Percentiles rank a stretch among this genome's conserved stretches.
Conservation (phyloP, 2,113 vertebrate species). For the Seriola dumerili region DNA sequence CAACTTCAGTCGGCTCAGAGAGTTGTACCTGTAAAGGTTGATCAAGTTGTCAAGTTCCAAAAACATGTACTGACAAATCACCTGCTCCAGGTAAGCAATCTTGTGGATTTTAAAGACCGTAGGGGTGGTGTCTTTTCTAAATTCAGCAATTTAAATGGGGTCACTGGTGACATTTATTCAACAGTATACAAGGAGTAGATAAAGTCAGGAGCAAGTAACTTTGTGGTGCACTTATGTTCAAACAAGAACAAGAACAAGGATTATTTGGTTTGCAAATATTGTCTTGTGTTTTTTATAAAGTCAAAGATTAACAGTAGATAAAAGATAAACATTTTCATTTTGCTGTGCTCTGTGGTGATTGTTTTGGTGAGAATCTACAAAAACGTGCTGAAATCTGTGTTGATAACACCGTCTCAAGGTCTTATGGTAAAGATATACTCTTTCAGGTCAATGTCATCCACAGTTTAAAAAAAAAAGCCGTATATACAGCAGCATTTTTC, state of each 20-base stretch:
- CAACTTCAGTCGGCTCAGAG: constrained; percentile 23
- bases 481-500: not conserved
- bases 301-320: not conserved
- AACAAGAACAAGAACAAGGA: not conserved
- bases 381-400: not conserved
- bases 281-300: not conserved
- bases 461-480: not conserved
- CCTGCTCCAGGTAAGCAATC: constrained; percentile 8
- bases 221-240: not conserved
- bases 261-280: not conserved
- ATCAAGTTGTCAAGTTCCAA: constrained; percentile 23
- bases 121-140: not conserved
- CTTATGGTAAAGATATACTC: no score
- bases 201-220: not conserved
- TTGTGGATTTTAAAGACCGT: constrained; percentile 7
- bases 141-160: not conserved
- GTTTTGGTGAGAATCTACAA: not conserved
- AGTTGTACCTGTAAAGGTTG: constrained; percentile 19
- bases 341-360: not conserved
- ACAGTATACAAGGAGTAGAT: not conserved
- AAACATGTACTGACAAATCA: constrained; percentile 38
- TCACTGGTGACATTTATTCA: constrained; percentile 2
- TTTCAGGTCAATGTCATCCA: not conserved
- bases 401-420: not conserved
- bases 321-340: not conserved